Base-by-base conservation (phyloP, 2,113 vertebrate genomes). In the Rousettus leschenaultii region DNA sequence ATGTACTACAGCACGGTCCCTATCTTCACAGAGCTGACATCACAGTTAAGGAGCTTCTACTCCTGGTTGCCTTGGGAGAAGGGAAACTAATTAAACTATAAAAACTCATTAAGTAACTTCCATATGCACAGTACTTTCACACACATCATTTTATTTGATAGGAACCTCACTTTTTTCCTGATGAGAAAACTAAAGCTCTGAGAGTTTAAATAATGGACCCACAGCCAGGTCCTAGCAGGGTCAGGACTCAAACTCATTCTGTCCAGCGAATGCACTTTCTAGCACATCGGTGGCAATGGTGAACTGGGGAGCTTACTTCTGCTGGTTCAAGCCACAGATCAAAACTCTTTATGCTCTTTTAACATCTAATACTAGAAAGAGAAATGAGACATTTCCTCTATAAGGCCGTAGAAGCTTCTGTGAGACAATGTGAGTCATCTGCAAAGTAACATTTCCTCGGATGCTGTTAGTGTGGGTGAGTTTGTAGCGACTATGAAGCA, bases 381-480 rank as follows among this genome's bases (percentile, higher is more conserved):
- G 48, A 94, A 89, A 85, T 26, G 59, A 95, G 79, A 51, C n/a
- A 5, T 68, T 38, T 89, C 85, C 95, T 86, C 35, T 86, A 1
- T 16, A 57, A 95, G 65, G 65, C 43, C 77, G 30, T 86, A 71
- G 86, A 45, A 70, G 78, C 38, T 55, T 91, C 65, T 75, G 21
- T 75, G 63, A 85, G 75, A 73, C 30, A 40, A 28, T 15, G 40
- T 73, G 95, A 95, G 59, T 92, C 84, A 89, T 48, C 59, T 7
- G 3, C n/a, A 61, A 73, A 89, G 95, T 14, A 68, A 28, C 38
- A 66, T 68, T 53, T 70, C 68, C 73, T n/a, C 55, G 80, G 38
- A 87, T 92, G 79, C n/a, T 35, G 38, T 95, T 91, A 53, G 40
- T 73, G 92, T 92, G 82, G 78, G 91, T 30, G 68, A 51, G 68